Base-by-base conservation (phyloP, 2,888 invertebrate genomes). In the Mythimna loreyi region DNA sequence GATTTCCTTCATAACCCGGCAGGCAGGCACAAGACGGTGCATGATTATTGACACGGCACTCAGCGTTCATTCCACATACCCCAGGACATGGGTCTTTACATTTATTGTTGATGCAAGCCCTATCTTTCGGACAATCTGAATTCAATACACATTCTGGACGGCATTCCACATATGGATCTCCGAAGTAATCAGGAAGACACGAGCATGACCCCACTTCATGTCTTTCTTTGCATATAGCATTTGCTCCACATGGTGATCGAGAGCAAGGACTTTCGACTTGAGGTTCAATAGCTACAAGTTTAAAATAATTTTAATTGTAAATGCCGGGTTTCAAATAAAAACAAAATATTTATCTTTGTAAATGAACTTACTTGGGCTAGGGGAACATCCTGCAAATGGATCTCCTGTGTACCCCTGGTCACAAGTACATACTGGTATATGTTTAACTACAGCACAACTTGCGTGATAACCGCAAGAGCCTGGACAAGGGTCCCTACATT, bases 61-160 rank as follows among this genome's bases (percentile, higher is more conserved):
- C 97, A 6, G 98, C 98, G 90, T 98, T 98, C 83, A 98, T 95
- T 58, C 98, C 98, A 89, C 98, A 98, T 43, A 98, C 97, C 82
- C 98, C 98, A 36, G 97, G 96, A 87, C 98, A 98, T 25, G 98
- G 98, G 93, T 98, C 97, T 86, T 96, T 96, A 90, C 98, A 98
- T 95, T 98, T 98, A 92, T 98, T 98, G 88, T 98, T 98, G 61
- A 97, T 96, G 88, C 98, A 98, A 33, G 98, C 97, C 92, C 97
- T 97, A 81, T 97, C 96, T 86, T 96, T 96, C 8, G 97, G 96
- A 92, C 98, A 99, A 86, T 99, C 98, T 11, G 97, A 97, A 91
- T 98, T 98, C 83, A 98, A 96, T n/a, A 98, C 97, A 91, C 98
- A 98, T 96, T 98, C 98, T 33, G 98, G 98, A 88, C 98, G 96